Conservation (phyloP, 2,888 invertebrate genomes). For the Azorinus chamasolen region DNA sequence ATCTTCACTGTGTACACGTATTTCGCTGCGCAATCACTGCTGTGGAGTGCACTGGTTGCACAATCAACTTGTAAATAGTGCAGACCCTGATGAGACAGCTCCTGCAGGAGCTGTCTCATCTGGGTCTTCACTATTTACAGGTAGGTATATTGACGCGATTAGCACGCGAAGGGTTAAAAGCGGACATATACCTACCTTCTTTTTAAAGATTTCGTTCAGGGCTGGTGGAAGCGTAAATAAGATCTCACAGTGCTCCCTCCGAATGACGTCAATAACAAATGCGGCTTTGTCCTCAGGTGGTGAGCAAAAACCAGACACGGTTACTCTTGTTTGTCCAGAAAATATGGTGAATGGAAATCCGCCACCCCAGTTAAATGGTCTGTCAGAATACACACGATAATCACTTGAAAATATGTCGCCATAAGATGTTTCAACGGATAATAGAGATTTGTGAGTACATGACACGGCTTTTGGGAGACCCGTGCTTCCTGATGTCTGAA, state of each 20-base stretch:
- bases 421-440: not conserved
- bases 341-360: conserved; percentile 24
- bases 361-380: conserved; percentile 30
- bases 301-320: conserved; percentile 17
- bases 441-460: conserved; percentile 6
- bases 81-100: too few relatives aligned
- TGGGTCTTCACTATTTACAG: too few relatives aligned
- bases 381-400: conserved; percentile 13
- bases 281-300: conserved; percentile 4
- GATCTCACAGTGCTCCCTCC: conserved; percentile 14
- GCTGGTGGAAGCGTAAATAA: too few relatives aligned
- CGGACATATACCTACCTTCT: too few relatives aligned
- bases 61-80: too few relatives aligned
- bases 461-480: conserved; percentile 39
- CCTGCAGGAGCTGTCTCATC: too few relatives aligned
- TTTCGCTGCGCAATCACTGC: too few relatives aligned
- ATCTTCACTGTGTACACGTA: too few relatives aligned
- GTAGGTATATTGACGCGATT: too few relatives aligned
- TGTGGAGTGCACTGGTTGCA: too few relatives aligned
- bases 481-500: conserved; percentile 50
- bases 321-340: conserved; percentile 31
- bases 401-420: not conserved
- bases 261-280: conserved; percentile 19
- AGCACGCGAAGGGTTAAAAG: too few relatives aligned
- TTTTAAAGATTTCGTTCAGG: too few relatives aligned